These are phyloP conservation scores for Echeneis naucrates DNA, from an alignment of 2,797 vertebrate genomes.

Conservation along the genomic window DNA sequence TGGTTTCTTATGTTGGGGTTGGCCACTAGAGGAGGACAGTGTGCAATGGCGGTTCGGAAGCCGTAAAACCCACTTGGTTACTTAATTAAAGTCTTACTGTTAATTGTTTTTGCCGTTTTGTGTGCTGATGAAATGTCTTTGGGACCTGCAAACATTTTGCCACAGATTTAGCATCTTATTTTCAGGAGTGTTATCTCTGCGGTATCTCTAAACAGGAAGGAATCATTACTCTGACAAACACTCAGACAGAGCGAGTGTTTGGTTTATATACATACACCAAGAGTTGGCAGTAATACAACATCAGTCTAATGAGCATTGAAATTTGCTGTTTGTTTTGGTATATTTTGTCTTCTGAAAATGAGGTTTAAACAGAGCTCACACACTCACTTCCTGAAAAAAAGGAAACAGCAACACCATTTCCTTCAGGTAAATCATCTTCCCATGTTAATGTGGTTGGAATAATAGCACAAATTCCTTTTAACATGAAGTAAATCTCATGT, in stretches of 20 bases:
- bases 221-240: constrained; percentile 72
- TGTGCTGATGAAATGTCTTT: constrained; percentile 36
- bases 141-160: constrained; percentile 37
- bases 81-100: neutral
- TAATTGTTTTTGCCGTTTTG: neutral
- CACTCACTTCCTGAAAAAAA: neutral
- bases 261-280: constrained; percentile 47
- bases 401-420: neutral
- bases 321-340: constrained; percentile 17
- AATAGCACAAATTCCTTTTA: neutral
- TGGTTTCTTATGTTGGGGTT: constrained; percentile 1
- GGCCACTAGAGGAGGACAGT: constrained; percentile 68
- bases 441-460: neutral
- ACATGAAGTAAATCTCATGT: neutral
- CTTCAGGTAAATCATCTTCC: neutral
- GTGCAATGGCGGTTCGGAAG: constrained; percentile 21
- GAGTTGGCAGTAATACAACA: constrained; percentile 2
- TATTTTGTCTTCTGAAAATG: neutral
- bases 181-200: constrained; percentile 61
- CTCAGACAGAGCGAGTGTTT: constrained; percentile 50
- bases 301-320: constrained; percentile 6
- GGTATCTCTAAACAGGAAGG: constrained; percentile 83
- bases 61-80: neutral
- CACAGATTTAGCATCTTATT: constrained; percentile 44
- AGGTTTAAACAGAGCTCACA: neutral